These are phyloP conservation scores for Cotesia vestalis DNA, from an alignment of 1,140 invertebrate species.

Conservation along the genomic window DNA sequence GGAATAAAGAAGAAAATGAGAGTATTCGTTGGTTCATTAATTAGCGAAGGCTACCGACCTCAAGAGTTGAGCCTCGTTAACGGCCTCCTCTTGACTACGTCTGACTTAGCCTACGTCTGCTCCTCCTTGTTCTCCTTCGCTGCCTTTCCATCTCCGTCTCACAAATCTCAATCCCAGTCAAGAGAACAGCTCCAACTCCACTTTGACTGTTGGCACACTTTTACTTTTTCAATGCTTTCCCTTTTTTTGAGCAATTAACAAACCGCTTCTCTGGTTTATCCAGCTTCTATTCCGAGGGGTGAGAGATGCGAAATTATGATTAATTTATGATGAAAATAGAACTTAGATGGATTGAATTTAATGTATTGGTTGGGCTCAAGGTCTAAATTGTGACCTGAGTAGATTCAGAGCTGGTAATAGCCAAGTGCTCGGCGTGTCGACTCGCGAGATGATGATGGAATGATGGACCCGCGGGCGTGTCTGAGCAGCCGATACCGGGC, in stretches of 20 bases:
- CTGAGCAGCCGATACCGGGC: slow-evolving; percentile 41
- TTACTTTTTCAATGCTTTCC: too few relatives aligned
- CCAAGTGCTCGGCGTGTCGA: slow-evolving; percentile 11
- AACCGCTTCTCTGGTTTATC: too few relatives aligned
- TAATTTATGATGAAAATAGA: too few relatives aligned
- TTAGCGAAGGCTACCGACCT: slow-evolving; percentile 33
- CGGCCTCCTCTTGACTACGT: slow-evolving; percentile 16
- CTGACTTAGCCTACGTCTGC: background rate
- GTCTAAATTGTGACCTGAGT: too few relatives aligned
- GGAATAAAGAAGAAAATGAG: slow-evolving; percentile 34
- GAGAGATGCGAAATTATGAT: too few relatives aligned
- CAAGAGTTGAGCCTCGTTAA: slow-evolving; percentile 22
- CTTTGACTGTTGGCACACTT: slow-evolving; percentile 25
- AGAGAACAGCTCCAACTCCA: background rate
- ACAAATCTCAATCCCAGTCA: background rate
- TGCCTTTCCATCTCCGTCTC: background rate
- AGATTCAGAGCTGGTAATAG: slow-evolving; percentile 5
- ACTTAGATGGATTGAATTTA: too few relatives aligned
- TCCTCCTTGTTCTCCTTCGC: background rate
- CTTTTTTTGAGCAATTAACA: background rate
- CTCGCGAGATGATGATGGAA: slow-evolving; percentile 37
- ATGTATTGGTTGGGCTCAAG: too few relatives aligned
- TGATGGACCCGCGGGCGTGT: slow-evolving; percentile 44
- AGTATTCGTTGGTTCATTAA: slow-evolving; percentile 37
- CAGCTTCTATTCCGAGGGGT: too few relatives aligned